These are phyloP conservation scores for Alosa alosa DNA, from an alignment of 2,113 vertebrate genomes.

Conservation along the genomic window DNA sequence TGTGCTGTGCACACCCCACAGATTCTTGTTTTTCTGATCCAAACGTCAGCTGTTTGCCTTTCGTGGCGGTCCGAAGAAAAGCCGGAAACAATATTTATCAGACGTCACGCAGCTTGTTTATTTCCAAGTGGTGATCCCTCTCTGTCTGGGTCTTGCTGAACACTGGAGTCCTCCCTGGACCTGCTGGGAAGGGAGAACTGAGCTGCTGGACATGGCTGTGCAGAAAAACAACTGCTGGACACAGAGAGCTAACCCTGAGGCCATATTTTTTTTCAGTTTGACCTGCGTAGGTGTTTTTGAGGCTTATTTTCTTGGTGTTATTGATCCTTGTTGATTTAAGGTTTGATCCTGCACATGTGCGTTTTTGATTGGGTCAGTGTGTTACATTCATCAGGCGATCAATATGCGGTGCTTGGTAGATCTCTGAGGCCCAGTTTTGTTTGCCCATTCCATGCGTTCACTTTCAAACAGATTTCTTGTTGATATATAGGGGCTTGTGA, in stretches of 20 bases:
- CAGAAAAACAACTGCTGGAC: not conserved
- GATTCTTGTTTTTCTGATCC: conserved; percentile 22
- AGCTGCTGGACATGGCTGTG: not conserved
- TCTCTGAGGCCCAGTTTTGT: not conserved
- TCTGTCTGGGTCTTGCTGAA: not conserved
- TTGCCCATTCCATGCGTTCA: not conserved
- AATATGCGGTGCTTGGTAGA: not conserved
- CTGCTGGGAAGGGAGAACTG: not conserved
- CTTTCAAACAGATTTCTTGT: not conserved
- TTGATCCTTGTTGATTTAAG: not conserved
- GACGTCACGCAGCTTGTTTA: conserved; percentile 30
- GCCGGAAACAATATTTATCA: conserved; percentile 40
- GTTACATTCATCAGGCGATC: not conserved
- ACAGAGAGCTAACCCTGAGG: too few relatives aligned
- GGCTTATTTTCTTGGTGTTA: not conserved
- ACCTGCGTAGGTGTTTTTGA: not conserved
- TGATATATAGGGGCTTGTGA: not conserved
- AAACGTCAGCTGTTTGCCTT: conserved; percentile 15
- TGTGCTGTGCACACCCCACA: conserved; percentile 17
- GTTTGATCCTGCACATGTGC: not conserved
- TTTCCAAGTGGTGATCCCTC: conserved; percentile 9
- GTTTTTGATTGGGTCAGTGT: not conserved
- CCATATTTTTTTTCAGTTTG: too few relatives aligned
- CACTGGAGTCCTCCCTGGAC: not conserved
- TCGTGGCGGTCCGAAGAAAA: conserved; percentile 27